Conservation (phyloP, 2,113 vertebrate genomes). For the Hemicordylus capensis region DNA sequence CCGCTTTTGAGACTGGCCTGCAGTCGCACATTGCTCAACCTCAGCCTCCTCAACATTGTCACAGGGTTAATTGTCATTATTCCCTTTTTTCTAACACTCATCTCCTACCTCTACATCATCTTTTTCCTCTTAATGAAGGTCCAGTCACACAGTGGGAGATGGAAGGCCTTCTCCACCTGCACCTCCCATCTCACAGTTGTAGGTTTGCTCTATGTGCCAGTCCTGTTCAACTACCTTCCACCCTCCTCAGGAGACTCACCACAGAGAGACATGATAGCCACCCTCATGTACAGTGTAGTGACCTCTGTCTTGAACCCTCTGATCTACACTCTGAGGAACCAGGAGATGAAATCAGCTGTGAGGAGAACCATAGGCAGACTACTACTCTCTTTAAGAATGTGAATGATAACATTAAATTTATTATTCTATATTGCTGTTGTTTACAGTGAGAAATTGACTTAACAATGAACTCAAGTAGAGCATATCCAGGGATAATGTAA, state of each 20-base stretch:
- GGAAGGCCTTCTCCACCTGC: slow-evolving; percentile 50
- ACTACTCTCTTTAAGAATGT: slow-evolving; percentile 33
- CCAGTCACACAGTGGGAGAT: slow-evolving; percentile 21
- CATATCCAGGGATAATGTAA: too few relatives aligned
- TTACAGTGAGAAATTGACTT: neutral
- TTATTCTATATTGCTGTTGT: neutral
- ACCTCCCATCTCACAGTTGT: slow-evolving; percentile 47
- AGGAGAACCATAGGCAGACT: slow-evolving; percentile 46
- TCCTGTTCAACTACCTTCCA: slow-evolving; percentile 52
- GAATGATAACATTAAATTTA: neutral
- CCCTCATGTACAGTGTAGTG: slow-evolving; percentile 58
- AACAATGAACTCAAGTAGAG: neutral
- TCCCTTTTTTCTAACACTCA: slow-evolving; percentile 38
- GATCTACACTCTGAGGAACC: slow-evolving; percentile 67
- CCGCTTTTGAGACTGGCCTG: slow-evolving; percentile 46
- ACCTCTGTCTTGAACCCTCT: slow-evolving; percentile 69
- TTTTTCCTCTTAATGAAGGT: slow-evolving; percentile 42
- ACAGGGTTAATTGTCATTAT: slow-evolving; percentile 29
- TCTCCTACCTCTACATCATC: slow-evolving; percentile 54
- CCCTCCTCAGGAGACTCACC: neutral
- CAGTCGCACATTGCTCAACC: slow-evolving; percentile 36
- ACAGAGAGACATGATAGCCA: slow-evolving; percentile 12
- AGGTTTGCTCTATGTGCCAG: slow-evolving; percentile 40
- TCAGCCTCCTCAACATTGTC: slow-evolving; percentile 33
- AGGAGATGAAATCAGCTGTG: slow-evolving; percentile 63